These are phyloP conservation scores for Agrochola lychnidis DNA, from an alignment of 2,888 invertebrate species.

Conservation along the genomic window DNA sequence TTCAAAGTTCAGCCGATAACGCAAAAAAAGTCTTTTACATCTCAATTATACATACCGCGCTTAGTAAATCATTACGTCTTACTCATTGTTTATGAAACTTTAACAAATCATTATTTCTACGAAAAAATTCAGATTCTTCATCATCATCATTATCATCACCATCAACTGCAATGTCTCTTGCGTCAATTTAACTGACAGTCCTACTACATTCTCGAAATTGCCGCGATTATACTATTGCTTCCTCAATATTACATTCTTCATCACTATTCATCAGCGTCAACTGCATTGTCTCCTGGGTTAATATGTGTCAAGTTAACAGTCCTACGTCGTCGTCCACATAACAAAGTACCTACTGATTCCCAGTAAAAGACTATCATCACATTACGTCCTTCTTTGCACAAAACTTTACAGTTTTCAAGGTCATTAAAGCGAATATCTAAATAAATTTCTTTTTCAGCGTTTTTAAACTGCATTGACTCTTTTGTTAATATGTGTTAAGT, in stretches of 20 bases:
- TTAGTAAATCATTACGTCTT: not conserved
- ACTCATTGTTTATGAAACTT: not conserved
- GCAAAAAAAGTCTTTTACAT: constrained; percentile 6
- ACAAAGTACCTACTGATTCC: constrained; percentile 20
- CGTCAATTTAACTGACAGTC: not conserved
- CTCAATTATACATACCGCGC: not conserved
- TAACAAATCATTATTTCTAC: not conserved
- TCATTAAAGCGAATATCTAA: not conserved
- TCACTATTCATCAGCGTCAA: too few relatives aligned
- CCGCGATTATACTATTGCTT: too few relatives aligned
- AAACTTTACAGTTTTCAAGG: not conserved
- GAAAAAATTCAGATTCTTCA: not conserved
- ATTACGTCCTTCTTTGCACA: not conserved
- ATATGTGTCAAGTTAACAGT: not conserved
- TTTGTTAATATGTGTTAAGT: constrained; percentile 25
- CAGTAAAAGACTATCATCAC: constrained; percentile 65
- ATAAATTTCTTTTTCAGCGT: not conserved
- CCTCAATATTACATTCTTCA: not conserved
- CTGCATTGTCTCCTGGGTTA: too few relatives aligned
- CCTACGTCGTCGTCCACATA: constrained; percentile 7
- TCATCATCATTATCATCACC: not conserved
- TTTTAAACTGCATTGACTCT: constrained; percentile 2
- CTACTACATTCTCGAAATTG: too few relatives aligned
- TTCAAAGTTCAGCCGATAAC: constrained; percentile 9
- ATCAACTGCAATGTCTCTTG: not conserved